These are phyloP conservation scores for Ptychodera flava DNA, from an alignment of 35 echinoderm and acorn worm species.

Conservation along the genomic window DNA sequence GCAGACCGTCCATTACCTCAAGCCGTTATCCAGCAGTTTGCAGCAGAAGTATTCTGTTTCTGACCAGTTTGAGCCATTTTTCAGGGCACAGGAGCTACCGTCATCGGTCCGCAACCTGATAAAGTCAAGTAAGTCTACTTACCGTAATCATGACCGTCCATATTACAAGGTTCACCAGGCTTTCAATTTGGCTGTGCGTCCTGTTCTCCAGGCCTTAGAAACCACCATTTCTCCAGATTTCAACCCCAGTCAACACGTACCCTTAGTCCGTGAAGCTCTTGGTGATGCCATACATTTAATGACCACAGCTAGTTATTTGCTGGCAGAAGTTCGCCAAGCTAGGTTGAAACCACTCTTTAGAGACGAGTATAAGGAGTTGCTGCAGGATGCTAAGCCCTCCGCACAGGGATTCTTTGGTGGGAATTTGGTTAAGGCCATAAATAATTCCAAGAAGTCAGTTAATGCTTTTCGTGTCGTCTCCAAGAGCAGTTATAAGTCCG, in stretches of 20 bases:
- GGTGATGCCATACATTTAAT: neutral
- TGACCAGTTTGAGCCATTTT: neutral
- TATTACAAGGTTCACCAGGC: neutral
- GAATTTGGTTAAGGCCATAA: too few species aligned
- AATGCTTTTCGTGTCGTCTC: too few species aligned
- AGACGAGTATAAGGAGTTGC: too few species aligned
- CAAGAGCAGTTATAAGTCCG: too few species aligned
- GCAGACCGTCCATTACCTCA: neutral
- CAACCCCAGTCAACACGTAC: neutral
- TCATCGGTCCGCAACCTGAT: neutral
- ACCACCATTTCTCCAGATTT: neutral
- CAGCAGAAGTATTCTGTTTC: neutral
- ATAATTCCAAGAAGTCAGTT: too few species aligned
- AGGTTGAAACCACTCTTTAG: too few species aligned
- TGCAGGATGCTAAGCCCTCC: too few species aligned
- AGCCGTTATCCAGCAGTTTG: neutral
- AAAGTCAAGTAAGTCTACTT: neutral
- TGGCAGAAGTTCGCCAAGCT: too few species aligned
- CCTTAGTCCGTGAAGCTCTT: neutral
- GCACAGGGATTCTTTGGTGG: too few species aligned
- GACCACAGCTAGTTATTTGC: too few species aligned
- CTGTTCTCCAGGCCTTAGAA: neutral
- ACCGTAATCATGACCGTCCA: neutral
- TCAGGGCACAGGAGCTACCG: neutral
- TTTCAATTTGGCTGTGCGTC: neutral